Evolutionary conservation across 2,888 invertebrate species (phyloP), one percentile per base, ranked within the genome.

Genomic region (Orthosia gracilis): DNA sequence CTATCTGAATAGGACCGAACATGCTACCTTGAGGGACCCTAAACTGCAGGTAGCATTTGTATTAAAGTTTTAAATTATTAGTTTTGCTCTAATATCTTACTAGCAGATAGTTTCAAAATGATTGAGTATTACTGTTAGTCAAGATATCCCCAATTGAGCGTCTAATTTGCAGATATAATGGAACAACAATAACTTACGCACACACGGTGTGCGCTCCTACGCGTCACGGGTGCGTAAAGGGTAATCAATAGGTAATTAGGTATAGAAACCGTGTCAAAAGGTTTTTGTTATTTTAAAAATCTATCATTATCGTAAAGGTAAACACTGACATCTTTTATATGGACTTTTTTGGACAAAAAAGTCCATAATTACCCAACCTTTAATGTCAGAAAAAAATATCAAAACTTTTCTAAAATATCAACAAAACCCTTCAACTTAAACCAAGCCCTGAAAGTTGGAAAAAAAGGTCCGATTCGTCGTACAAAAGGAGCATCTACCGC

Each of bases 401-500:
- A 49, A 75, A 82, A 76, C 78, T 82, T 82, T 85, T 72, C 49
- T 52, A 55, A 78, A 83, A 83, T 57, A 73, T 67, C 63, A 70
- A 76, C 65, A 76, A 77, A 77, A 73, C 76, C 79, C 73, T 73
- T 49, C 77, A 83, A 83, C 90, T 90, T 89, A 82, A 12, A 75
- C 84, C 87, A 85, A 79, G 66, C 83, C 80, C 86, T 70, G 77
- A 85, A 87, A 83, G 87, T 89, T 86, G 86, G 78, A 83, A 89
- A 89, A 90, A 93, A 92, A 91, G 91, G 89, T 89, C 87, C 83
- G 81, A 91, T 92, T 90, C 90, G 83, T 87, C 87, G 87, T 74
- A 91, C 92, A 92, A 94, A 92, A 92, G 92, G 90, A 88, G 84
- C 83, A 87, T 88, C 89, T 90, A 88, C 89, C 88, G 85, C 91